A percentile compares a stretch with the other conserved stretches of the same genome.
Conservation (phyloP, 2,797 vertebrate genomes). For the Syndactyla subalaris region DNA sequence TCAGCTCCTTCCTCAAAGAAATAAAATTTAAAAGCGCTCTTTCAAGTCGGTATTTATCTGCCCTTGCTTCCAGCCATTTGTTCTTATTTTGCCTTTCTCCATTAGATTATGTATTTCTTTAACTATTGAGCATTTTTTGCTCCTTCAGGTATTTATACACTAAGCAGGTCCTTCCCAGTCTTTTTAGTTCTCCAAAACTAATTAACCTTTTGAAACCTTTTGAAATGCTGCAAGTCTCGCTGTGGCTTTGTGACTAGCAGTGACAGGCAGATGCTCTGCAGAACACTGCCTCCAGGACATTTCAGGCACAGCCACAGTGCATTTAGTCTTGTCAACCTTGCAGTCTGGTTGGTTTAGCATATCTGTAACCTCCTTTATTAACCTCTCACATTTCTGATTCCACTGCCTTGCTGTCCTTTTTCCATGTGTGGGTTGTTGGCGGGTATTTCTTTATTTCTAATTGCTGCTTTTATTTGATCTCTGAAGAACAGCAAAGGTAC, state of each 20-base stretch:
- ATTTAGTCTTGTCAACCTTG: neutral
- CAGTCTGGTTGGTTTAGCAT: neutral
- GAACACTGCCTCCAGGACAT: neutral
- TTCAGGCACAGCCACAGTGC: neutral
- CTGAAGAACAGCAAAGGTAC: neutral
- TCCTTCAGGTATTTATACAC: neutral
- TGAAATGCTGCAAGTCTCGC: neutral
- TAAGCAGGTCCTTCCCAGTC: neutral
- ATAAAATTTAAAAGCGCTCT: fast-evolving
- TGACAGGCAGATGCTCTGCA: conserved; percentile 16
- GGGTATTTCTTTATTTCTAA: neutral
- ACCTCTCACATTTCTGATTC: neutral
- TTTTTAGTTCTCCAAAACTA: conserved; percentile 18
- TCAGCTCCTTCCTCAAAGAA: neutral
- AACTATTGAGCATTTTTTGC: neutral
- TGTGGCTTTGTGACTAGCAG: neutral
- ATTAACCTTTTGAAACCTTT: conserved; percentile 46
- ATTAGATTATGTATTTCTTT: neutral
- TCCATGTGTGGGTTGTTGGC: neutral
- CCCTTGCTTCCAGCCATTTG: neutral
- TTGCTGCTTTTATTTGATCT: neutral
- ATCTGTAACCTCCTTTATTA: neutral
- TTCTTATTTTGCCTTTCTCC: neutral
- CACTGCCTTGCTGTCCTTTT: neutral
- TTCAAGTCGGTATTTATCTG: neutral